phyloP scores from a whole-genome alignment of 1,140 invertebrate species.

The Gryllus bimaculatus region DNA sequence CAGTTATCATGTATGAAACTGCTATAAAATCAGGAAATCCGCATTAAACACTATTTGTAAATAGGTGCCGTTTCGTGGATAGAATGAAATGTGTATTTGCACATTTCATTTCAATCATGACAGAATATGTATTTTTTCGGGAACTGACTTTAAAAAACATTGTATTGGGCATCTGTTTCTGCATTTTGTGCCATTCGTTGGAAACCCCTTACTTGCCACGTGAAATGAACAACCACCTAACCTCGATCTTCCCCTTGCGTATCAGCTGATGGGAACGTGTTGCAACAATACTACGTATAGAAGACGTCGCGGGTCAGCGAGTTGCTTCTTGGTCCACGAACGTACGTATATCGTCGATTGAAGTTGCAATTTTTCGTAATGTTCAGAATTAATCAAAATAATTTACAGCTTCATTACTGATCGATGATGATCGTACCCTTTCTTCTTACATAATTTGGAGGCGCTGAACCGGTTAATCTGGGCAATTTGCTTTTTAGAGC shows the following conservation, averaged over 20 bases:
- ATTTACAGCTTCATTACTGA: no score
- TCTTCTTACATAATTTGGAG: no score
- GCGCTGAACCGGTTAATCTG: no score
- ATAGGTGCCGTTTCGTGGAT: neutral
- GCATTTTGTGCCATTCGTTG: neutral
- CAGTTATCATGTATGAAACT: neutral
- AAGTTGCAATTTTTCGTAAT: neutral
- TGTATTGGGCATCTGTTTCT: neutral
- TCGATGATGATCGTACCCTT: no score
- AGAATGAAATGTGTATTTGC: neutral
- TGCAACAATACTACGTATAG: neutral
- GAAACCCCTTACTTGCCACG: neutral
- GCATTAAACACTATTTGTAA: neutral
- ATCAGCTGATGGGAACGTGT: conserved; percentile 3
- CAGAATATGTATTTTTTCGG: neutral
- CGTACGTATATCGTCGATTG: neutral
- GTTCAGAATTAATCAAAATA: neutral
- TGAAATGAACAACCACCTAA: neutral
- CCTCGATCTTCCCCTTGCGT: neutral
- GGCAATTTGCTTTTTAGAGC: no score
- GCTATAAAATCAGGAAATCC: neutral
- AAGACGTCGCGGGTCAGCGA: neutral
- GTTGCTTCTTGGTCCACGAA: neutral
- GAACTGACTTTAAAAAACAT: neutral
- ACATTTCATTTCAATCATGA: neutral